These are phyloP conservation scores for Actenoides lindsayi DNA, from an alignment of 2,113 vertebrate genomes.

Conservation along the genomic window DNA sequence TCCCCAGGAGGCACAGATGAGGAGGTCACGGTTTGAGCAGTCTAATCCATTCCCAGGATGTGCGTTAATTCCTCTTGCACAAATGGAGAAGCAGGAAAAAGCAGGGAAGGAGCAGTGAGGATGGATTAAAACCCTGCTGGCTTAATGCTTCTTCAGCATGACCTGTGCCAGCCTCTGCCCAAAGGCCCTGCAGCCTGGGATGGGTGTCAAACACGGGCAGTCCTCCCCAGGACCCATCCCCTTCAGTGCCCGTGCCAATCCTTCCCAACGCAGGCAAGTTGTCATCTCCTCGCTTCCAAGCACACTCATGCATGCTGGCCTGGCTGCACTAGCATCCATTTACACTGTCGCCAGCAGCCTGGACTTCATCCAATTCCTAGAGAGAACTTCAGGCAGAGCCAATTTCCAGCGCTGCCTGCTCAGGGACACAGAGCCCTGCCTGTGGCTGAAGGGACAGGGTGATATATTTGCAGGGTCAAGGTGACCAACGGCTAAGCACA, in stretches of 20 bases:
- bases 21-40: neutral
- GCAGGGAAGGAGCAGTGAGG: neutral
- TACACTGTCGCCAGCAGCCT: conserved; percentile 58
- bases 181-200: neutral
- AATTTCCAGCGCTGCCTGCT: conserved; percentile 17
- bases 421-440: conserved; percentile 13
- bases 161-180: neutral
- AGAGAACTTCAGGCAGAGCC: conserved; percentile 53
- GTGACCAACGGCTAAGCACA: neutral
- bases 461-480: neutral
- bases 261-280: neutral
- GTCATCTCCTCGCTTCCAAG: neutral
- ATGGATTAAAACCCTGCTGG: neutral
- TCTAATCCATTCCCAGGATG: conserved; percentile 9
- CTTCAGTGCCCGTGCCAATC: neutral
- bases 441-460: neutral
- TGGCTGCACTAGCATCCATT: conserved; percentile 45
- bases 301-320: neutral
- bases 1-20: neutral
- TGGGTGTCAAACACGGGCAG: neutral
- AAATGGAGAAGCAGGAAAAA: conserved; percentile 24
- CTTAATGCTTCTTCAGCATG: neutral
- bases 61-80: neutral
- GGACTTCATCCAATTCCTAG: conserved; percentile 63
- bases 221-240: neutral